Conservation (phyloP, 1,140 invertebrate species). For the Lepidurus arcticus region DNA sequence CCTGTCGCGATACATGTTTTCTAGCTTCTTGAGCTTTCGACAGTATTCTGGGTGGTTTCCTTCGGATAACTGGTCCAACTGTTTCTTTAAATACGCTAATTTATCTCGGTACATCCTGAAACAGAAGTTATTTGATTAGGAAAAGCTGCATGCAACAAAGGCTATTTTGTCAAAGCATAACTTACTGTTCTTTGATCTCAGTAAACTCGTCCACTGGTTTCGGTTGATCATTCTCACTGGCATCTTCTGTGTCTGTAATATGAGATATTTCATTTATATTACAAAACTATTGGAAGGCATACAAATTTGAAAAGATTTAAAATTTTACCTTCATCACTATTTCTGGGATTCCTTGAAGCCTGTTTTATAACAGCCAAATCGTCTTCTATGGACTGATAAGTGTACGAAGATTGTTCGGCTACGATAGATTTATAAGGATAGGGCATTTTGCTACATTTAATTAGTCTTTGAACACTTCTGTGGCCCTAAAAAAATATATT, state of each 20-base stretch:
- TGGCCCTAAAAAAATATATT: too few relatives aligned
- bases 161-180: constrained; percentile 36
- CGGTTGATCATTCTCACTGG: constrained; percentile 79
- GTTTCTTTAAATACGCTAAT: constrained; percentile 78
- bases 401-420: not conserved
- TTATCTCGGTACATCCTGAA: constrained; percentile 89
- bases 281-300: constrained; percentile 25
- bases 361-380: constrained; percentile 34
- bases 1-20: constrained; percentile 71
- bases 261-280: constrained; percentile 22
- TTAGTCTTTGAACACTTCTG: too few relatives aligned
- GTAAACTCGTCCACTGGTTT: constrained; percentile 65
- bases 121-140: constrained; percentile 34
- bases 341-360: constrained; percentile 43
- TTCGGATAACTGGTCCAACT: constrained; percentile 79
- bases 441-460: not conserved
- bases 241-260: constrained; percentile 75
- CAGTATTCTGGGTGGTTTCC: constrained; percentile 80
- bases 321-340: constrained; percentile 50
- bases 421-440: not conserved
- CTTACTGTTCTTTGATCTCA: constrained; percentile 88
- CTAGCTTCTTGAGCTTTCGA: constrained; percentile 71
- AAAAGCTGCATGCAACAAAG: constrained; percentile 20
- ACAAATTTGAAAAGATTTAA: not conserved
- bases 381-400: constrained; percentile 28